Base-by-base conservation (phyloP, 2,113 vertebrate species). In the Casuarius casuarius region DNA sequence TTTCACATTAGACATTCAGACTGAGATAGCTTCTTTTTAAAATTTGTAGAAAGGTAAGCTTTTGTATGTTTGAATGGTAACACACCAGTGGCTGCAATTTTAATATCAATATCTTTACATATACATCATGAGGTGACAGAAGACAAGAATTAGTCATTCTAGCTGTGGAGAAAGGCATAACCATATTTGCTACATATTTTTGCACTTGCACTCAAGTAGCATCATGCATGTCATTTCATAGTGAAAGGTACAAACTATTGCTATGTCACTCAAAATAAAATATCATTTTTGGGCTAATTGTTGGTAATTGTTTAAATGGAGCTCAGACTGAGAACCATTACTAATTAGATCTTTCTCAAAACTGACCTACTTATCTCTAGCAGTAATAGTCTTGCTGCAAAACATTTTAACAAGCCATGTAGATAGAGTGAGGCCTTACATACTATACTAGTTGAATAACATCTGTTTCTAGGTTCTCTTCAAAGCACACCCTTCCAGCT, bases 1-100 rank as follows among this genome's bases (percentile, higher is more conserved):
- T 92, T 97, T 97, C 75, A 92, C 58, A 89, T 97, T 91, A 95
- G 95, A 93, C 52, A 87, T 92, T 95, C 87, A 94, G 48, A 77
- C 17, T 86, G 63, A 96, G 59, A 46, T 44, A 96, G 38, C 48
- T 97, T 79, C 29, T 58, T 93, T 84, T 93, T 49, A 96, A 92
- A 48, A 79, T 81, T 63, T 84, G 40, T n/a, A 76, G 70, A 73
- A 94, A 90, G 59, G 40, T 80, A 42, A 93, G 54, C 3, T 90
- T 92, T 90, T 70, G 25, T 68, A 61, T 70, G 35, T 61, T 83
- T 91, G 71, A 42, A 46, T 11, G 3, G 25, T 73, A 63, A 90
- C 84, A 9, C 16, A 74, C 6, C 7, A 59, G 29, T 66, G 12
- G 15, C 9, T 63, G 31, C 13, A 83, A 44, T 46, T 77, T 71